Percentiles rank a stretch among this genome's conserved stretches.
Evolutionary conservation across 2,797 vertebrate species (phyloP).

Genomic region (Pteropus rufus): DNA sequence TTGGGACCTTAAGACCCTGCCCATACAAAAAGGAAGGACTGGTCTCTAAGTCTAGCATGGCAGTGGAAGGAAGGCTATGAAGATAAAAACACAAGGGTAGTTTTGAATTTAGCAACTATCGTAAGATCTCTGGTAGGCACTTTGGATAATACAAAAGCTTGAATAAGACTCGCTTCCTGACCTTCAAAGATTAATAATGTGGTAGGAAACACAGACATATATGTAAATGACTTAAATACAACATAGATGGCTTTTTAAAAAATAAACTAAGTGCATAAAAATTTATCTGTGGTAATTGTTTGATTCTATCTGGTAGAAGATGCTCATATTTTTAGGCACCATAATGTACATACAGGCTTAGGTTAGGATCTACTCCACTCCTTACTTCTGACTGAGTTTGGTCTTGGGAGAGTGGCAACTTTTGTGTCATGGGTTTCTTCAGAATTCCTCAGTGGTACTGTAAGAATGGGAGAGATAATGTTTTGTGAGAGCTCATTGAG

Average conservation of each 20-base stretch:
- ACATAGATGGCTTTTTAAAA: background rate
- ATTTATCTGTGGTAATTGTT: background rate
- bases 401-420: background rate
- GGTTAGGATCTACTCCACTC: background rate
- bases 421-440: background rate
- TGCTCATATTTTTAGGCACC: background rate
- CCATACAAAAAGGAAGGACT: background rate
- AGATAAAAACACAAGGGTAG: background rate
- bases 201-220: background rate
- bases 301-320: background rate
- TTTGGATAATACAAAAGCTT: background rate
- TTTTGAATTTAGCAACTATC: background rate
- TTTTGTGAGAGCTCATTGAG: background rate
- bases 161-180: background rate
- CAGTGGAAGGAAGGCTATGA: background rate
- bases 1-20: background rate
- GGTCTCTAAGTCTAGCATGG: background rate
- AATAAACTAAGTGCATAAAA: background rate
- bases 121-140: background rate
- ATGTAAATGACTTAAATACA: background rate
- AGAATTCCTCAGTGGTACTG: background rate
- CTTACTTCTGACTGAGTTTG: background rate
- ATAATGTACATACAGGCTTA: background rate
- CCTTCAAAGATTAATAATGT: background rate
- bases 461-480: background rate